A percentile compares a stretch with the other conserved stretches of the same genome.
Evolutionary conservation across 1,140 invertebrate species (phyloP).

Genomic region (Hyles euphorbiae): DNA sequence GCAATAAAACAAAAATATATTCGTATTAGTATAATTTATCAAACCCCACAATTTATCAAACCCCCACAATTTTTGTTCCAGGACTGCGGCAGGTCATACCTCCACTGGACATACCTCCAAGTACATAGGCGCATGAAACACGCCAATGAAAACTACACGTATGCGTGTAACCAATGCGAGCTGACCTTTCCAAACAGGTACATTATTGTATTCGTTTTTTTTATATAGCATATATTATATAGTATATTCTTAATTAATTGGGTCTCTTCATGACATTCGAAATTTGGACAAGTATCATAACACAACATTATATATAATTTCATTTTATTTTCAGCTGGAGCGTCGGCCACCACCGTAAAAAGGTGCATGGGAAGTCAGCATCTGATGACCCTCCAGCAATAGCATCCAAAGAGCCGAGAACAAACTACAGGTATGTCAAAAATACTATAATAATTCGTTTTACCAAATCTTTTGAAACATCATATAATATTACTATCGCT

Average conservation of each 20-base stretch:
- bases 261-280: neutral
- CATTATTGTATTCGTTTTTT: neutral
- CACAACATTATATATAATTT: neutral
- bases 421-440: slow-evolving; percentile 47
- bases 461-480: too few relatives aligned
- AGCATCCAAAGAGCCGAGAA: slow-evolving; percentile 31
- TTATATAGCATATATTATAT: neutral
- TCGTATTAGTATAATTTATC: too few relatives aligned
- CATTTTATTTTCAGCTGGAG: slow-evolving; percentile 43
- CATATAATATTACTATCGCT: too few relatives aligned
- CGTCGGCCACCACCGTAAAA: slow-evolving; percentile 58
- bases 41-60: too few relatives aligned
- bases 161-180: slow-evolving; percentile 65
- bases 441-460: too few relatives aligned
- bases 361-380: slow-evolving; percentile 47
- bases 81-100: slow-evolving; percentile 67
- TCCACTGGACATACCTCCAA: slow-evolving; percentile 74
- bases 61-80: slow-evolving; percentile 24
- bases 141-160: slow-evolving; percentile 46
- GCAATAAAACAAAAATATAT: too few relatives aligned
- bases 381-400: slow-evolving; percentile 38
- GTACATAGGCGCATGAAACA: slow-evolving; percentile 72
- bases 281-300: neutral
- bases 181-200: slow-evolving; percentile 68
- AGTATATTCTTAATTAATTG: neutral